Conservation (phyloP, 1,140 invertebrate species). For the Nilaparvata lugens region DNA sequence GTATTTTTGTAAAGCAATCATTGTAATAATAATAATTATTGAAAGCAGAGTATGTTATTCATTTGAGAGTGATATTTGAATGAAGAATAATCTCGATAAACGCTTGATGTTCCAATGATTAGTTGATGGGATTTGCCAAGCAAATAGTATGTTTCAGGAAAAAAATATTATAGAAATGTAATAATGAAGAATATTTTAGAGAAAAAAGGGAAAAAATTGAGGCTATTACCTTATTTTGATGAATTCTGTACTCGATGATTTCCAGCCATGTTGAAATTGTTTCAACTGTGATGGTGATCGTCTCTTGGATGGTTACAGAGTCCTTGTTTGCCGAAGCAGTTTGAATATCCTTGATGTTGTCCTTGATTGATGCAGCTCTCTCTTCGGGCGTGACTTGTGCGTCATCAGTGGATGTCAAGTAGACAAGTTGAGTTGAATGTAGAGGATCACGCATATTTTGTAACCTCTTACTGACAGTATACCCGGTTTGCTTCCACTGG, state of each 20-base stretch:
- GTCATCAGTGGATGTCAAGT: slow-evolving; percentile 46
- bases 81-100: too few species aligned
- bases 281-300: slow-evolving; percentile 61
- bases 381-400: slow-evolving; percentile 36
- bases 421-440: slow-evolving; percentile 44
- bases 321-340: slow-evolving; percentile 53
- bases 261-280: slow-evolving; percentile 72
- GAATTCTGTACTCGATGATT: slow-evolving; percentile 67
- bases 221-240: slow-evolving; percentile 10
- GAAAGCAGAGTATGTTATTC: too few species aligned
- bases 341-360: slow-evolving; percentile 49
- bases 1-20: too few species aligned
- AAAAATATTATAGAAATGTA: too few species aligned
- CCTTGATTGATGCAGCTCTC: slow-evolving; percentile 41
- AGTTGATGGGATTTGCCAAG: too few species aligned
- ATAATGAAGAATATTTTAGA: too few species aligned
- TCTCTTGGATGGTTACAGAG: slow-evolving; percentile 38
- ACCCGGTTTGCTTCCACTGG: slow-evolving; percentile 34
- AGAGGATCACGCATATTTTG: slow-evolving; percentile 42
- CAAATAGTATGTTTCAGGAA: too few species aligned
- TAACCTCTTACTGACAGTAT: slow-evolving; percentile 41
- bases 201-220: too few species aligned
- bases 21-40: too few species aligned
- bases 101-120: too few species aligned
- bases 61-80: too few species aligned